Evolutionary conservation across 2,888 invertebrate species (phyloP), one percentile per base, ranked within the genome.

Genomic region (Idaea biselata): DNA sequence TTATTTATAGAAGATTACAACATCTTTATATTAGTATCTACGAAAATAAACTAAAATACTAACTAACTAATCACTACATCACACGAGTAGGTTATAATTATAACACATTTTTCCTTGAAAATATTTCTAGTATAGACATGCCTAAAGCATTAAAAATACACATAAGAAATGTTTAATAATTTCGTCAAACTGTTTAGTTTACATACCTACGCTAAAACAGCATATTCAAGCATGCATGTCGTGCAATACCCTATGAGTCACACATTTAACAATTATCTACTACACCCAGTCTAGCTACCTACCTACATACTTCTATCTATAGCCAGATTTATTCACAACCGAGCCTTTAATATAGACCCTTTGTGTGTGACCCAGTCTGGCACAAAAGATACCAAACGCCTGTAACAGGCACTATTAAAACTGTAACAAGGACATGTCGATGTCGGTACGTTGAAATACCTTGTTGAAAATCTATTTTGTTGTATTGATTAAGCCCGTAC

Each of bases 401-500:
- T 44, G 11, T 44, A 44, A 14, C 14, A 44, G 44, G 7, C 44
- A 44, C 44, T 44, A 44, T 44, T 44, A 44, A 44, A 44, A 44
- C 44, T 44, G 44, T 44, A 44, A 44, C 44, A 44, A 44, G 44
- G 44, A 11, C 44, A 44, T 44, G 33, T 25, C 33, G 33, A 6
- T 33, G 6, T 44, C 44, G 44, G 44, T 44, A 8, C 44, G 11
- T 8, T 44, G 7, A 44, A 44, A 44, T 44, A 44, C 44, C 44
- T 44, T 44, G 44, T 44, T 44, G 14, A 44, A 33, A 44, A 44
- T 44, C 44, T 44, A 44, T 44, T 44, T 44, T 44, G 44, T 44
- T 44, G 44, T 44, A 44, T 44, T 44, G 44, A 44, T 44, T 44
- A 44, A 44, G 44, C 44, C 44, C 44, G 44, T 44, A 44, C 44